Conservation (phyloP, 2,797 vertebrate genomes). For the Bufotes viridis region DNA sequence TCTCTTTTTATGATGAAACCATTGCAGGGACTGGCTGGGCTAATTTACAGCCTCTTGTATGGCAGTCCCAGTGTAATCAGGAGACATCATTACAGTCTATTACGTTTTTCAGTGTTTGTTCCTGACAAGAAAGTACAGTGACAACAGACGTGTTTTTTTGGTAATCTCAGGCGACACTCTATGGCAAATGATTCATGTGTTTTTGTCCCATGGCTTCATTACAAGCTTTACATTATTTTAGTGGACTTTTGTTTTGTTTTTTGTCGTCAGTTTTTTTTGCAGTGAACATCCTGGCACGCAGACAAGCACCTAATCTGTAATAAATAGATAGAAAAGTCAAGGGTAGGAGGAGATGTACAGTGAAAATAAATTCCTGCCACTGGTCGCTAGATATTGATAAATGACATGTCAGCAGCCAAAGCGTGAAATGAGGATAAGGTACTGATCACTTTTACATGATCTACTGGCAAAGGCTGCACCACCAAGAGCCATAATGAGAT, state of each 20-base stretch:
- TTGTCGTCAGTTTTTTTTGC: not conserved
- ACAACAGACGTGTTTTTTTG: not conserved
- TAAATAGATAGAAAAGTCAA: slow-evolving; percentile 58
- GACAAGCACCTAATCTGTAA: slow-evolving; percentile 54
- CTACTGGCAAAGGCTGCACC: slow-evolving; percentile 55
- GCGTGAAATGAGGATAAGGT: slow-evolving; percentile 69
- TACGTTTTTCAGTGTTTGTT: not conserved
- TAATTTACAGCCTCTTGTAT: not conserved
- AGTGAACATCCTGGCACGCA: slow-evolving; percentile 47
- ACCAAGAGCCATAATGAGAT: slow-evolving; percentile 67
- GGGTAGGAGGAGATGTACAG: slow-evolving; percentile 52
- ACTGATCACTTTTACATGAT: slow-evolving; percentile 68
- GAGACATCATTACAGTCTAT: slow-evolving; percentile 17
- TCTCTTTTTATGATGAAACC: not conserved
- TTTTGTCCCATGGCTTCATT: not conserved
- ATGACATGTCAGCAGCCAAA: slow-evolving; percentile 65
- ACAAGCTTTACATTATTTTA: slow-evolving; percentile 2
- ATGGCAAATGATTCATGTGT: not conserved
- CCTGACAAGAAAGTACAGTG: not conserved
- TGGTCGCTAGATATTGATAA: slow-evolving; percentile 67
- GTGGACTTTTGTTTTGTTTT: not conserved
- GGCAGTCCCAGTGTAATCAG: not conserved
- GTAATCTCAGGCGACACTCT: not conserved
- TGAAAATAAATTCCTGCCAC: slow-evolving; percentile 63
- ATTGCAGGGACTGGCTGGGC: not conserved